Evolutionary conservation across 1,140 invertebrate genomes (phyloP).

Genomic region (Apis mellifera): Amel_HAv3.1 CM009933.2:5997001-5997500

Average conservation of each 20-base stretch:
- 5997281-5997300: conserved; percentile 7
- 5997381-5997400: neutral
- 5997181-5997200: neutral
- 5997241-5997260: conserved; percentile 28
- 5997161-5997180: neutral
- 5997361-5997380: neutral
- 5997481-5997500: conserved; percentile 45
- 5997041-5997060: no score
- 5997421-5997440: neutral
- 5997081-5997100: neutral
- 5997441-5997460: conserved; percentile 46
- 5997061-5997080: neutral
- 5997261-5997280: conserved; percentile 51
- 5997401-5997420: neutral
- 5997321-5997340: conserved; percentile 37
- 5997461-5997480: conserved; percentile 56
- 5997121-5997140: no score
- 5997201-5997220: neutral
- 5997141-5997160: neutral
- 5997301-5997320: conserved; percentile 26
- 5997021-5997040: no score
- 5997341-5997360: conserved; percentile 43
- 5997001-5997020: no score
- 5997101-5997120: no score
- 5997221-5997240: no score